Evolutionary conservation across 2,888 invertebrate species (phyloP), one percentile per base, ranked within the genome.

Genomic region (Scaeva pyrastri): DNA sequence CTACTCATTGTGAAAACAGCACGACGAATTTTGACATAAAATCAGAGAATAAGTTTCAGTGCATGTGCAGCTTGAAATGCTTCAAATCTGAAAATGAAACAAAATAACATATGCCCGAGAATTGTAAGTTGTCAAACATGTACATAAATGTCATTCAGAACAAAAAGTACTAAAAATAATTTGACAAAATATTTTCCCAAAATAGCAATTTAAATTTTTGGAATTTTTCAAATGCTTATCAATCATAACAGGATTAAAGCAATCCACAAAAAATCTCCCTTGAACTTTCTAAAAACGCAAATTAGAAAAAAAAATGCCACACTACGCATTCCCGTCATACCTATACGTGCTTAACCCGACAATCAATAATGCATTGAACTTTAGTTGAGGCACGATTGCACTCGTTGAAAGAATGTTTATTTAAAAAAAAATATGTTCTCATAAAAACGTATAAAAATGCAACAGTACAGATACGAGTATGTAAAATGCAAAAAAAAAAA

Each of bases 331-430:
- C 26, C 12, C 11, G 68, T 16, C n/a, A 50, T 73, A 23, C 71
- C 71, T 43, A 23, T 23, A 86, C 85, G 85, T 86, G 85, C 77
- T 73, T 43, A 86, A 74, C 45, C 73, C 48, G 39, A 68, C 56
- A 50, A 21, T 81, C 31, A 50, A 77, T 55, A 77, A 81, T 81
- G 41, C 75, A 81, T 77, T 81, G 85, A 81, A 86, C 85, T 86
- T 74, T 50, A 50, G 39, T 62, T 70, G 19, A 26, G 73, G 73
- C 81, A 86, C 85, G 85, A 71, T 16, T 74, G 55, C 55, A 76
- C 21, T 48, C 31, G 8, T 11, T 39, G 8, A 52, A 55, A 16
- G 50, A 73, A 48, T 23, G 21, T 26, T 64, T 64, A 6, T 21
- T 60, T 60, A 4, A 39, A n/a, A n/a, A n/a, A n/a, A n/a, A 60